phyloP scores from a whole-genome alignment of 2,797 vertebrate genomes.

The Muscicapa comitata region DNA sequence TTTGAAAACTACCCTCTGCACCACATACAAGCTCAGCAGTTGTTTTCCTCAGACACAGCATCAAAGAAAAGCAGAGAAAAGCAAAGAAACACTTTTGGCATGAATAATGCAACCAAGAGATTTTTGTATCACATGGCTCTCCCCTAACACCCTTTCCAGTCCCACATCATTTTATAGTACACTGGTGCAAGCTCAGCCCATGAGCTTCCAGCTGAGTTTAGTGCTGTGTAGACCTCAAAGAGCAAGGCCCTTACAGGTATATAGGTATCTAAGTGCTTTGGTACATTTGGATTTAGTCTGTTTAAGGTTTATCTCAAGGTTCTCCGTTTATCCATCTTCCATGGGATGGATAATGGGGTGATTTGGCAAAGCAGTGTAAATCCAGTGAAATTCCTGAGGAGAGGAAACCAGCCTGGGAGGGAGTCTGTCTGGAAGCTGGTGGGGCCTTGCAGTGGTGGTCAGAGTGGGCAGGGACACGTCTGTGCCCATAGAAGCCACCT shows the following conservation, averaged over 20 bases:
- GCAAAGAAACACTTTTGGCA: background rate
- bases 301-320: background rate
- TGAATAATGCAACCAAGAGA: background rate
- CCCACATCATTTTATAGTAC: background rate
- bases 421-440: background rate
- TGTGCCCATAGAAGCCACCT: accelerated
- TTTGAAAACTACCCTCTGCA: background rate
- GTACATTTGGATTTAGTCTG: background rate
- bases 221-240: background rate
- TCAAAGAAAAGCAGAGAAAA: background rate
- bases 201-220: background rate
- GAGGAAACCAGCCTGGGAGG: background rate
- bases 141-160: background rate
- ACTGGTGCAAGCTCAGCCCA: background rate
- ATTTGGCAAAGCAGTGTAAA: background rate
- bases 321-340: background rate
- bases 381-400: background rate
- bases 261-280: background rate
- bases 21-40: background rate
- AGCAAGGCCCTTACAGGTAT: background rate
- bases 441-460: background rate
- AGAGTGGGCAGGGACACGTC: too few species aligned
- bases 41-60: background rate
- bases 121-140: background rate
- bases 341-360: background rate